phyloP scores from a whole-genome alignment of 2,888 invertebrate species.

The Mimas tiliae region DNA sequence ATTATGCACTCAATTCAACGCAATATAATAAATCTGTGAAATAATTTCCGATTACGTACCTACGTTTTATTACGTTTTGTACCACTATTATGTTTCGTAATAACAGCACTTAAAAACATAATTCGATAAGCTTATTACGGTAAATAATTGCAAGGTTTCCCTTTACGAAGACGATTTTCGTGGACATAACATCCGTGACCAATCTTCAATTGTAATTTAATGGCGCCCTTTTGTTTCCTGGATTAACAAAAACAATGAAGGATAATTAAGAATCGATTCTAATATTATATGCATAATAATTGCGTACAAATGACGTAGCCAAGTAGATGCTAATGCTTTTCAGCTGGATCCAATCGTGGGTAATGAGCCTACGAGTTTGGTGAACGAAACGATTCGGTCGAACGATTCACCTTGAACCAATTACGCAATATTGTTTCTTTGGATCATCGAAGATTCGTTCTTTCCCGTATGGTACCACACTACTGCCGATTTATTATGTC shows the following conservation, averaged over 20 bases:
- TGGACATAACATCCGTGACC: neutral
- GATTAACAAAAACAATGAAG: neutral
- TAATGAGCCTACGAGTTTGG: conserved; percentile 48
- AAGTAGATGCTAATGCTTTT: conserved; percentile 1
- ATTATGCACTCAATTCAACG: neutral
- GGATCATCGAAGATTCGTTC: conserved; percentile 10
- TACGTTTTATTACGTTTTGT: neutral
- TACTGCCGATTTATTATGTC: conserved; percentile 10
- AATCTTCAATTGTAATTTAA: conserved; percentile 1
- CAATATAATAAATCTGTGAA: neutral
- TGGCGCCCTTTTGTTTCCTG: neutral
- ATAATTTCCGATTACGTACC: neutral
- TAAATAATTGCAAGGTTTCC: neutral
- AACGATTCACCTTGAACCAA: conserved; percentile 69
- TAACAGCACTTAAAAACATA: neutral
- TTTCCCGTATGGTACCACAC: conserved; percentile 13
- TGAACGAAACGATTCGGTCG: conserved; percentile 56
- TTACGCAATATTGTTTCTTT: conserved; percentile 53
- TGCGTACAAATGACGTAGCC: neutral
- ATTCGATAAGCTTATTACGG: neutral
- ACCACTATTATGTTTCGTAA: conserved; percentile 1
- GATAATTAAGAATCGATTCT: neutral
- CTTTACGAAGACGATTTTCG: neutral
- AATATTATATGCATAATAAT: neutral
- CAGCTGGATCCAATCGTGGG: neutral